Evolutionary conservation across 2,113 vertebrate species (phyloP).

Genomic region (Condylura cristata): DNA sequence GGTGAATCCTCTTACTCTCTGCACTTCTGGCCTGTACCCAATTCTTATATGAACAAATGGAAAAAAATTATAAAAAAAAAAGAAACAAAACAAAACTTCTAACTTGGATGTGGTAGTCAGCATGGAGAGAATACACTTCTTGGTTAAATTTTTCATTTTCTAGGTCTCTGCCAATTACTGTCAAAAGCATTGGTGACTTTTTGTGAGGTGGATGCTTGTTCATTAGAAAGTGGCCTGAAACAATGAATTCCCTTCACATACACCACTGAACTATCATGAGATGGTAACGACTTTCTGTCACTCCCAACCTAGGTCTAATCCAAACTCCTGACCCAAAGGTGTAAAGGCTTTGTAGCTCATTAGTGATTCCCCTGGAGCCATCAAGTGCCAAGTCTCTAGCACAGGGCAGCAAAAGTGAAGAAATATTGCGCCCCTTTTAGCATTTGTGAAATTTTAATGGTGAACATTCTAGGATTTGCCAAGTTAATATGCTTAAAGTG

Average conservation of each 20-base stretch:
- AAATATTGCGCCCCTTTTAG: not conserved
- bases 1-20: too few species aligned
- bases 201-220: slow-evolving; percentile 58
- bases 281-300: slow-evolving; percentile 77
- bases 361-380: slow-evolving; percentile 69
- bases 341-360: slow-evolving; percentile 73
- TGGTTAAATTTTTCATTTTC: slow-evolving; percentile 64
- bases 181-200: slow-evolving; percentile 61
- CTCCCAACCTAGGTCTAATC: slow-evolving; percentile 58
- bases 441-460: slow-evolving; percentile 46
- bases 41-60: too few species aligned
- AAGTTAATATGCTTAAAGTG: not conserved
- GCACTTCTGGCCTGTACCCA: too few species aligned
- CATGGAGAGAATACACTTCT: not conserved
- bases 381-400: slow-evolving; percentile 50
- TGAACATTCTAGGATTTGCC: not conserved
- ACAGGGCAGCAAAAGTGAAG: slow-evolving; percentile 29
- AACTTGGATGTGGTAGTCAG: slow-evolving; percentile 22
- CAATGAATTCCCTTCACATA: slow-evolving; percentile 69
- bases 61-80: too few species aligned
- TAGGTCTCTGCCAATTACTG: slow-evolving; percentile 61
- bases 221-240: slow-evolving; percentile 76
- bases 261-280: slow-evolving; percentile 72
- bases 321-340: slow-evolving; percentile 69
- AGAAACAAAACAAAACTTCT: not conserved